A percentile compares a stretch with the other conserved stretches of the same genome.
These are phyloP conservation scores for Stichodactyla mertensii DNA, from an alignment of 64 coral and sea anemone genomes.

Conservation along the genomic window DNA sequence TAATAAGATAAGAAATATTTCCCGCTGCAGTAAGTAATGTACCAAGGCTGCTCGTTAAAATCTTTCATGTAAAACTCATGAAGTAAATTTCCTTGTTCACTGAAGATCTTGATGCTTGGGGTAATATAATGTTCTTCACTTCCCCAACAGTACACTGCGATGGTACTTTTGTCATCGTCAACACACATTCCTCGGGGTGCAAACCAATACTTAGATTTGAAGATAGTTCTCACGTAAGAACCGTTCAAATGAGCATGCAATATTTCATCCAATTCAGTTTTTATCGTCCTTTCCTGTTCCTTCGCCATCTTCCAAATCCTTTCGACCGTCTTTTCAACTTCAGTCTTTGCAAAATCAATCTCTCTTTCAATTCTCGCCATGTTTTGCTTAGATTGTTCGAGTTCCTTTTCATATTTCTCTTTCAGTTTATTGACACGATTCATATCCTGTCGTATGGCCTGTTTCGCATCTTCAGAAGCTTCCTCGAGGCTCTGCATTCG, in stretches of 20 bases:
- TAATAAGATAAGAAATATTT: constrained; percentile 22
- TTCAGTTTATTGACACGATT: not conserved
- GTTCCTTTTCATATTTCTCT: not conserved
- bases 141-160: not conserved
- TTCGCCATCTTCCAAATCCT: not conserved
- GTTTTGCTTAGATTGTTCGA: not conserved
- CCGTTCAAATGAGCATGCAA: not conserved
- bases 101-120: too few relatives aligned
- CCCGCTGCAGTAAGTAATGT: constrained; percentile 12
- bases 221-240: too few relatives aligned
- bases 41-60: constrained; percentile 4
- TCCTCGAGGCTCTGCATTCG: not conserved
- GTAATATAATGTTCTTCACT: too few relatives aligned
- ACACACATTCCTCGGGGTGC: too few relatives aligned
- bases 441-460: not conserved
- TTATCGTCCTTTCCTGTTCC: not conserved
- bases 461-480: not conserved
- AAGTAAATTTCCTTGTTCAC: not conserved
- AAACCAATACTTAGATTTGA: not conserved
- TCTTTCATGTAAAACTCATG: not conserved
- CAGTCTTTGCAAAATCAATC: not conserved
- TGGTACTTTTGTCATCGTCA: not conserved
- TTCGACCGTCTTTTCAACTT: not conserved
- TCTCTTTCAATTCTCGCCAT: not conserved
- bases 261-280: not conserved